Evolutionary conservation across 35 echinoderm and acorn worm species (phyloP), one percentile per base, ranked within the genome.

Genomic region (Apostichopus californicus): DNA sequence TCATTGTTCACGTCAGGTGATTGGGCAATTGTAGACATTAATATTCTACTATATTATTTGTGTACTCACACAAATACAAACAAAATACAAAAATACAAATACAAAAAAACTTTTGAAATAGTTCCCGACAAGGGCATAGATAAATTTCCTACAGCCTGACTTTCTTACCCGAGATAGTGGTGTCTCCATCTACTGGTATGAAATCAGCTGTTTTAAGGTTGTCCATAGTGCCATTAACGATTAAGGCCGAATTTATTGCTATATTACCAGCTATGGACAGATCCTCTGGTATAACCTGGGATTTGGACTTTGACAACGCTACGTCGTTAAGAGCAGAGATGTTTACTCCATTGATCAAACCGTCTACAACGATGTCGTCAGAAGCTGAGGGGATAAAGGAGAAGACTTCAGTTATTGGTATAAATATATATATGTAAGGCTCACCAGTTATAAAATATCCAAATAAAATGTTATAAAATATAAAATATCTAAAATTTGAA

Each of bases 171-270:
- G 17, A 57, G n/a, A 91, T 91, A 8, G 28, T 77, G 8, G 71
- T 59, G 28, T 91, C 77, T 21, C 56, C 89, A 3, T 59, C 77
- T 6, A 91, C 7, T 23, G 77, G 89, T 14, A 91, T 59, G 59
- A 91, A 91, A 79, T 91, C 89, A 9, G 89, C 14, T 17, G 77
- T 68, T n/a, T 5, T 57, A 8, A 78, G 54, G 26, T 73, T 73
- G 73, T 91, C 89, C 89, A 91, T 79, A 17, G 89, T 91, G 20
- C 89, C 89, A 79, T 91, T 79, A 15, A 91, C 68, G 23, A 77
- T 58, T 9, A 91, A 20, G 5, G 14, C 70, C 15, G 20, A 75
- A 5, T 77, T 54, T 8, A 91, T 78, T 21, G 72, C 57, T 12
- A 91, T 9, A 26, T 91, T 79, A 22, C 52, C 77, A 5, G 4